Base-by-base conservation (phyloP, 2,797 vertebrate species). In the Sternotherus odoratus region DNA sequence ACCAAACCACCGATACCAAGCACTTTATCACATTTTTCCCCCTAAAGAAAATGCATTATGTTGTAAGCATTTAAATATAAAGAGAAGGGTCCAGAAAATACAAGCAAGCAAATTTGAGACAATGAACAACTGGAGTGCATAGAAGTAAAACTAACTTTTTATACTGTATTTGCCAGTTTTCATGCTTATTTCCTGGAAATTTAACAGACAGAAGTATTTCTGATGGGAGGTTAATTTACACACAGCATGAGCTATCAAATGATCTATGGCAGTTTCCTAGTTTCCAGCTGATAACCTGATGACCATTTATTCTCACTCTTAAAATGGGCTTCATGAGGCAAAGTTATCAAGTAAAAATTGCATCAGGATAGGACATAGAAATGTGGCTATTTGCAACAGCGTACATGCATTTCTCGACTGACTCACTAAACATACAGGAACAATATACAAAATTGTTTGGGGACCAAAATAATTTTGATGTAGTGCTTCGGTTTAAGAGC, bases 251-350 rank as follows among this genome's bases (percentile, higher is more conserved):
- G 7, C 12, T 94, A 46, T 90, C 39, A 54, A 87, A 89, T 92
- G 28, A 89, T 78, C 51, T 7, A 86, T 33, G 17, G n/a, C 60
- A 82, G 30, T 78, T 96, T 91, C 36, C 7, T 15, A 66, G 17
- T 93, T 91, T 91, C 72, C 36, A 85, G 2, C 12, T 89, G 75
- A 88, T 93, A 83, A 93, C 8, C 50, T 85, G n/a, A 83, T 85
- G 19, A 91, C 53, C 77, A 12, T 60, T 86, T 91, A 84, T 39
- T 83, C 56, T 53, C 28, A 87, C 4, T 3, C 28, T 82, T 85
- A 77, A 9, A 92, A 53, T 12, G 4, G 89, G 23, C 48, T 92
- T 89, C 49, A 82, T 72, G 36, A 92, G 46, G 43, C 6, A 87
- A 83, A 54, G 1, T 0, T 57, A 90, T 72, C 16, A 83, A 83